Conservation (phyloP, 2,888 invertebrate genomes). For the Tryphoninae sp. region DNA sequence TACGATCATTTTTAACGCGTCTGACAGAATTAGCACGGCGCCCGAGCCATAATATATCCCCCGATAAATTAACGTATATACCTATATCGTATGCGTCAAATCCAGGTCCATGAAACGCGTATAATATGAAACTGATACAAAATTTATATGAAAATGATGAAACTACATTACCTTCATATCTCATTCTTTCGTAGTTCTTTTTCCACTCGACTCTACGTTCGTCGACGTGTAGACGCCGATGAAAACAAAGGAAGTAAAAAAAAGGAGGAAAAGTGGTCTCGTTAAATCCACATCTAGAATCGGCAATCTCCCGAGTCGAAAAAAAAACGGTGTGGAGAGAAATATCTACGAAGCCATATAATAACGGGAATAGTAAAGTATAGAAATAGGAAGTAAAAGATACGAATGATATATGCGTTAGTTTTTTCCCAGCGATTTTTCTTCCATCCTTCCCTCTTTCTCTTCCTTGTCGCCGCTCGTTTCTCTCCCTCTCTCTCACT, state of each 20-base stretch:
- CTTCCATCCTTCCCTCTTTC: background rate
- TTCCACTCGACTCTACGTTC: background rate
- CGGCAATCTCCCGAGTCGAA: background rate
- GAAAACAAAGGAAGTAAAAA: background rate
- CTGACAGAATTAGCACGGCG: no score
- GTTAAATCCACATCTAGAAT: conserved; percentile 9
- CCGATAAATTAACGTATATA: no score
- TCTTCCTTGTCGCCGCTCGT: no score
- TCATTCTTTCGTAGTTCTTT: background rate
- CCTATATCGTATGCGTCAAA: background rate
- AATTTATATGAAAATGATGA: background rate
- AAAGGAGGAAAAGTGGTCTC: conserved; percentile 9
- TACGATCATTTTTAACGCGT: no score
- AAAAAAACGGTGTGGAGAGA: background rate
- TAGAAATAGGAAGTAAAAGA: conserved; percentile 23
- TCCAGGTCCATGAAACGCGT: background rate
- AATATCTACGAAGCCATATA: conserved; percentile 9
- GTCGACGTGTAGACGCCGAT: background rate
- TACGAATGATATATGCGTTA: conserved; percentile 35
- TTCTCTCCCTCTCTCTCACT: background rate
- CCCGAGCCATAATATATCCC: no score
- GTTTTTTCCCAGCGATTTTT: conserved; percentile 37
- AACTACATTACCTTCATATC: conserved; percentile 14
- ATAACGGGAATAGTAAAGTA: conserved; percentile 20
- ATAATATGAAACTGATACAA: conserved; percentile 17